A percentile compares a stretch with the other conserved stretches of the same genome.
phyloP scores from a whole-genome alignment of 2,113 vertebrate species.

The Plestiodon gilberti region DNA sequence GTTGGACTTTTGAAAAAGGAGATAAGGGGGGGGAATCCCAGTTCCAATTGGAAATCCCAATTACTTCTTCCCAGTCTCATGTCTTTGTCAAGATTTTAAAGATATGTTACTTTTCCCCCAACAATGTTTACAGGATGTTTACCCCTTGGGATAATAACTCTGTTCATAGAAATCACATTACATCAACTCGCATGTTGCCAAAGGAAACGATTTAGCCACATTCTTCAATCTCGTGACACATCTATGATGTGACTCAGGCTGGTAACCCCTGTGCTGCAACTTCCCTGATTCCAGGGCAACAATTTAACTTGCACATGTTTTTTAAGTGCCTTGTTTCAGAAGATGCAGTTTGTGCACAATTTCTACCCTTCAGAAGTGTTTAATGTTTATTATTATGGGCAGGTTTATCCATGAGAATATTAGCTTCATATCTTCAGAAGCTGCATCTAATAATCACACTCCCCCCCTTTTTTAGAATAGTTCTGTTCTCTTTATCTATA shows the following conservation, averaged over 20 bases:
- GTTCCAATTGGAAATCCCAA: too few relatives aligned
- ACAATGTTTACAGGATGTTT: background rate
- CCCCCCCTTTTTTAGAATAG: background rate
- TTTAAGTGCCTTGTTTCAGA: background rate
- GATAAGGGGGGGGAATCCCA: too few relatives aligned
- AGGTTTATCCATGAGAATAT: background rate
- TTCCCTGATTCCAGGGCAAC: background rate
- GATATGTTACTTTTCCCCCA: background rate
- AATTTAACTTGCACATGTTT: background rate
- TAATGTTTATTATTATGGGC: background rate
- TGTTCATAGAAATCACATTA: background rate
- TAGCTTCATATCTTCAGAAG: background rate
- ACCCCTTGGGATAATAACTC: background rate
- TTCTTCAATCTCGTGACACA: background rate
- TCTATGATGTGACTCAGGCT: background rate
- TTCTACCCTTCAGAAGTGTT: background rate
- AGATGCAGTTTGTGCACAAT: background rate
- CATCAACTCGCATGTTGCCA: background rate
- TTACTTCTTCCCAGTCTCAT: background rate
- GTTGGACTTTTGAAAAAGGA: too few relatives aligned
- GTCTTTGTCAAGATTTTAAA: background rate
- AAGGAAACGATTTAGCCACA: background rate
- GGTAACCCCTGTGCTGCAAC: background rate
- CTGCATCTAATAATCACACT: background rate
- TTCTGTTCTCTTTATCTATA: background rate